These are phyloP conservation scores for Eospalax fontanierii DNA, from an alignment of 2,797 vertebrate genomes.

Conservation along the genomic window DNA sequence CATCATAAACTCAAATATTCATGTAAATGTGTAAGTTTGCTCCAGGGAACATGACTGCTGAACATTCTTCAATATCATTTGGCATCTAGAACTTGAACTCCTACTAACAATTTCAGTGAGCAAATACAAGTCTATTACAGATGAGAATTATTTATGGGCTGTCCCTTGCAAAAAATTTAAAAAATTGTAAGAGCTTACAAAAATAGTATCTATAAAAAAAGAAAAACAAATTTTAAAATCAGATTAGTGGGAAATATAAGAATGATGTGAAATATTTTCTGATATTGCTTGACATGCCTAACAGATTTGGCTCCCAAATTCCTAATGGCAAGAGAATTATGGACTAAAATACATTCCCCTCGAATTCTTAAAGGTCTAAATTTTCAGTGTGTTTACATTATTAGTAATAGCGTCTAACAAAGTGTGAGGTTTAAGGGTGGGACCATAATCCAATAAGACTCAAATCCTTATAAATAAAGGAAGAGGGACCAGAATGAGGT, in stretches of 20 bases:
- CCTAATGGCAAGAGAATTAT: not conserved
- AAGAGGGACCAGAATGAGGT: not conserved
- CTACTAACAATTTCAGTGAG: not conserved
- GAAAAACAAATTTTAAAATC: constrained; percentile 1
- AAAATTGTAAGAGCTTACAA: not conserved
- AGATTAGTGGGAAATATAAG: constrained; percentile 3
- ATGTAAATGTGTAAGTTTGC: not conserved
- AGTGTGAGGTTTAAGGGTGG: not conserved
- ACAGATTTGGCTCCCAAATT: constrained; percentile 46
- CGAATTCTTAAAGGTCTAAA: constrained; percentile 2
- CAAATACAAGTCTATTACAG: not conserved
- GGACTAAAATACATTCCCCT: not conserved
- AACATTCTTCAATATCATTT: not conserved
- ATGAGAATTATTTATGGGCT: not conserved
- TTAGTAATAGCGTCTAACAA: not conserved
- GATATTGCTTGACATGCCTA: not conserved
- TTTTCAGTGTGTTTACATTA: not conserved
- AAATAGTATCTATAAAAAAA: not conserved
- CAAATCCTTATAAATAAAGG: not conserved
- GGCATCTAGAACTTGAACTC: not conserved
- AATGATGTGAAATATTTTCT: not conserved
- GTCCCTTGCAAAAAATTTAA: constrained; percentile 20
- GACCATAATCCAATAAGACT: not conserved
- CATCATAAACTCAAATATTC: not conserved
- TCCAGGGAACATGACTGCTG: not conserved